Conservation (phyloP, 2,113 vertebrate species). For the Aptenodytes forsteri region DNA sequence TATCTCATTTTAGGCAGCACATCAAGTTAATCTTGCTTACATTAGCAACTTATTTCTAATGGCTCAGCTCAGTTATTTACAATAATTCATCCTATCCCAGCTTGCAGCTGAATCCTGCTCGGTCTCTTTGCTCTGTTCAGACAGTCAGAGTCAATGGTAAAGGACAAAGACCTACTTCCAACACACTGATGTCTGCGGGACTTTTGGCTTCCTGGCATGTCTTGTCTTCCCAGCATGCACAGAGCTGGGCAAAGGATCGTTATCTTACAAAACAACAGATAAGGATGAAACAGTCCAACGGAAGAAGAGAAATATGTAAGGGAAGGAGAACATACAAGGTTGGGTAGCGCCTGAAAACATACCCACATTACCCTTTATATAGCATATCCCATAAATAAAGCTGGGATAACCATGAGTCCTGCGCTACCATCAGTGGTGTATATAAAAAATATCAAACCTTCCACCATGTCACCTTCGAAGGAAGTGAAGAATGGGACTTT, state of each 20-base stretch:
- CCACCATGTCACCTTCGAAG: not conserved
- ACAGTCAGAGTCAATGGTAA: not conserved
- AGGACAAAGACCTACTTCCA: not conserved
- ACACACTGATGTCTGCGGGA: not conserved
- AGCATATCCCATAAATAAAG: not conserved
- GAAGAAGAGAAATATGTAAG: not conserved
- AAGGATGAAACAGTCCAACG: not conserved
- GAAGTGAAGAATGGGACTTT: not conserved
- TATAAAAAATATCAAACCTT: not conserved
- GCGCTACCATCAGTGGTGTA: not conserved
- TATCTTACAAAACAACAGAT: not conserved
- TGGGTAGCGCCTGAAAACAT: not conserved
- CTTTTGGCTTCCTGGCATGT: not conserved
- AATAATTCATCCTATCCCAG: not conserved
- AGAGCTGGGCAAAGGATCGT: not conserved
- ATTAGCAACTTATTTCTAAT: conserved; percentile 64
- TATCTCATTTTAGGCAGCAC: conserved; percentile 61
- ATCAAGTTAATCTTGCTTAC: conserved; percentile 68
- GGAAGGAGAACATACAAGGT: not conserved
- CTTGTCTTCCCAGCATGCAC: not conserved
- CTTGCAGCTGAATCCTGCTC: not conserved
- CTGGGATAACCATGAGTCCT: not conserved
- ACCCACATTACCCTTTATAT: not conserved
- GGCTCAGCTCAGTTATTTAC: conserved; percentile 29
- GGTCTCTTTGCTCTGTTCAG: not conserved